Evolutionary conservation across 1,140 invertebrate species (phyloP).

Genomic region (Zaprionus inermis): DNA sequence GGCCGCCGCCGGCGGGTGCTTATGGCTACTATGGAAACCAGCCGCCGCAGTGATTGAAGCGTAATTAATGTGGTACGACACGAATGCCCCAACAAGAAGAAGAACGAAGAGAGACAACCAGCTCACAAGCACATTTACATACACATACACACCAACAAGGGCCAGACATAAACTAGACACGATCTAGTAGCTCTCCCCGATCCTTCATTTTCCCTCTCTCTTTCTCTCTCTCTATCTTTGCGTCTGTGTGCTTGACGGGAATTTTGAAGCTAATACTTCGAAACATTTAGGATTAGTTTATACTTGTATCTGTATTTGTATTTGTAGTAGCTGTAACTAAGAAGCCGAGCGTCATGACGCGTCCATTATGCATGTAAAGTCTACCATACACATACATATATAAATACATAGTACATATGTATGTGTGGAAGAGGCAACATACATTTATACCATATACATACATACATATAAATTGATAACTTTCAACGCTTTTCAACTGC

Average conservation of each 20-base stretch:
- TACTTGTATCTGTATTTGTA: conserved; percentile 32
- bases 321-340: conserved; percentile 47
- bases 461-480: conserved; percentile 12
- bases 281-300: conserved; percentile 46
- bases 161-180: not conserved
- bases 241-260: not conserved
- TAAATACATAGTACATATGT: conserved; percentile 2
- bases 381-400: conserved; percentile 25
- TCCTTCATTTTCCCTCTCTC: not conserved
- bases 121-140: not conserved
- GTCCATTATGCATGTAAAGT: conserved; percentile 31
- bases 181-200: conserved; percentile 1
- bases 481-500: conserved; percentile 2
- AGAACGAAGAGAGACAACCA: not conserved
- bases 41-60: conserved; percentile 70
- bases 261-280: not conserved
- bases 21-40: conserved; percentile 80
- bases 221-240: not conserved
- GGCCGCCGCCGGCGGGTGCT: conserved; percentile 81
- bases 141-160: not conserved
- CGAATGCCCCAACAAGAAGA: conserved; percentile 9
- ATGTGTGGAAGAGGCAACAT: not conserved
- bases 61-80: conserved; percentile 4
- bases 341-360: conserved; percentile 32
- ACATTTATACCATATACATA: conserved; percentile 22